Evolutionary conservation across 2,113 vertebrate species (phyloP), one percentile per base, ranked within the genome.

Genomic region (Coptodon rendalli): DNA sequence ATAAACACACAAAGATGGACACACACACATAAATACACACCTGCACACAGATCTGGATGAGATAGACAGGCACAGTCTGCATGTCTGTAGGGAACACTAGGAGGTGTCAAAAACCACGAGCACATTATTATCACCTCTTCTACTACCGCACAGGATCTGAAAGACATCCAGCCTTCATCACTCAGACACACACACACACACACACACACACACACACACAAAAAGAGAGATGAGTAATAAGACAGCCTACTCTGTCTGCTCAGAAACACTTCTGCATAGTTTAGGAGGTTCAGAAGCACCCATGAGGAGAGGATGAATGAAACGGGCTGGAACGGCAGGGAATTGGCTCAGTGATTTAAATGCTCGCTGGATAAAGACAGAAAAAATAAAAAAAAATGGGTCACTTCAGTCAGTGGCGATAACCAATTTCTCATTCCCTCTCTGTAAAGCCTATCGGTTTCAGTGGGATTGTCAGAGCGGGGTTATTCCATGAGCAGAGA

Each of bases 101-200:
- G 40, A 84, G 84, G 90, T 91, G 87, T 87, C 82, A 87, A 59
- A 88, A 90, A 61, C 29, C 68, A n/a, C 2, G 12, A 87, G 59
- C 87, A 86, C 89, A 82, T 89, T 81, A 90, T 93, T 92, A 89
- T 90, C 86, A 83, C 88, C 86, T 89, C 73, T 63, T 87, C 83
- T 71, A 29, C 73, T 10, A 13, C 31, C 19, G 9, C 24, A 27
- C 27, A 53, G 78, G 36, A 83, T 90, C 14, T 80, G 73, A 87
- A 48, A 86, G 52, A 63, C 79, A 14, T 73, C 31, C 52, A 27
- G 56, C 31, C 50, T 73, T 17, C 56, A 52, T 6, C 43, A 56
- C 79, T 24, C 66, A 54, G 76, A 66, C 83, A 19, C 43, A 82
- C 63, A 53, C 73, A 7, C 79, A 57, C 36, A 83, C 36, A 80